phyloP scores from a whole-genome alignment of 2,888 invertebrate species.

The Catocala sponsa region DNA sequence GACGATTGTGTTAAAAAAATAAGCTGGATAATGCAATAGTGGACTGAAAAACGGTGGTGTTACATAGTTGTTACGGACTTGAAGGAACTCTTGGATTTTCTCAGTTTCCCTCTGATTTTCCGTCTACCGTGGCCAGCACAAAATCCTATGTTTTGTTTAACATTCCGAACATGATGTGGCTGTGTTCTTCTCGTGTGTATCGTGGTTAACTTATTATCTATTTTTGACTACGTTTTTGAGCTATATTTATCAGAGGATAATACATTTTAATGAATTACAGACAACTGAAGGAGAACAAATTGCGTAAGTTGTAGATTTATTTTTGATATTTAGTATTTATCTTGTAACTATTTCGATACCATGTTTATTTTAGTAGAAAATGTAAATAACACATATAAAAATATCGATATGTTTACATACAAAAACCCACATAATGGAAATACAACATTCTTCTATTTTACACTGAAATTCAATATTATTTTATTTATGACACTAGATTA shows the following conservation, averaged over 20 bases:
- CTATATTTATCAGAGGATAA: conserved; percentile 73
- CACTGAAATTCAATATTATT: too few relatives aligned
- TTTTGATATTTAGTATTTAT: conserved; percentile 40
- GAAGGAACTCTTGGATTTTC: conserved; percentile 64
- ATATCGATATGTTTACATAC: conserved; percentile 35
- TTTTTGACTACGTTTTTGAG: conserved; percentile 76
- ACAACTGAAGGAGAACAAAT: conserved; percentile 68
- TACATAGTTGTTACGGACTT: conserved; percentile 56
- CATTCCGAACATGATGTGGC: conserved; percentile 70
- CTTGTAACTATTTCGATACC: background rate
- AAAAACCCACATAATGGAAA: background rate
- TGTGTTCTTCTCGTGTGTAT: conserved; percentile 59
- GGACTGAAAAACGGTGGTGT: conserved; percentile 55
- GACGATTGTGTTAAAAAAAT: conserved; percentile 65
- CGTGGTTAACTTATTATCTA: conserved; percentile 71
- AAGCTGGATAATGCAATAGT: conserved; percentile 60
- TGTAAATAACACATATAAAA: background rate
- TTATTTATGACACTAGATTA: too few relatives aligned
- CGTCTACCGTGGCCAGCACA: conserved; percentile 44
- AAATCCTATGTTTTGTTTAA: conserved; percentile 60
- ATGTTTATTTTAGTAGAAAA: background rate
- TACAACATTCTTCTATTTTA: too few relatives aligned
- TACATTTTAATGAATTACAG: conserved; percentile 74
- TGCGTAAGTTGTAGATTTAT: conserved; percentile 76
- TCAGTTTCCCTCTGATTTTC: conserved; percentile 63